A percentile compares a stretch with the other conserved stretches of the same genome.
phyloP scores from a whole-genome alignment of 2,797 vertebrate genomes.

The Columba guinea region DNA sequence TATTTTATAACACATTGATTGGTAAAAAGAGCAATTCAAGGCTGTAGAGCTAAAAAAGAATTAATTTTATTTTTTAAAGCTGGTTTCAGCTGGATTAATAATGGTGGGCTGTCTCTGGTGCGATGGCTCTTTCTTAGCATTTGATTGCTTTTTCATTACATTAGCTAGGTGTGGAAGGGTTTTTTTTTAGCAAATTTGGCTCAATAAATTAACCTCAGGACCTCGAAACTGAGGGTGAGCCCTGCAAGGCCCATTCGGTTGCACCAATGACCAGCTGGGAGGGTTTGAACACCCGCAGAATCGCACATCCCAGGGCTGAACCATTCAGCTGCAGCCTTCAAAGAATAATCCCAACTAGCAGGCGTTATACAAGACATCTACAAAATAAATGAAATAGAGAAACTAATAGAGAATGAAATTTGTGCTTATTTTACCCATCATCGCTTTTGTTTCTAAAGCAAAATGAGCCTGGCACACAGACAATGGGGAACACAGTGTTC shows the following conservation, averaged over 20 bases:
- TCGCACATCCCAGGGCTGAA: neutral
- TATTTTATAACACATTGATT: neutral
- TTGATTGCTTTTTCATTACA: neutral
- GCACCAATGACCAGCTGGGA: neutral
- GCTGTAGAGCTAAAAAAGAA: neutral
- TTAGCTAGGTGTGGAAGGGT: neutral
- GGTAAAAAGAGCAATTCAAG: slow-evolving; percentile 23
- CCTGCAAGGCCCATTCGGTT: neutral
- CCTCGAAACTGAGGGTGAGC: neutral
- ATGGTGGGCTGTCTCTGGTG: neutral
- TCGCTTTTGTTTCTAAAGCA: neutral
- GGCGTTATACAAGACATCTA: accelerated
- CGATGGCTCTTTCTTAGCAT: neutral
- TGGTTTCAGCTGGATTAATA: slow-evolving; percentile 26
- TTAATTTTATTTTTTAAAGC: slow-evolving; percentile 11
- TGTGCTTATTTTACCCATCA: slow-evolving; percentile 14
- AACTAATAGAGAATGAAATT: neutral
- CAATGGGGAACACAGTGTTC: neutral
- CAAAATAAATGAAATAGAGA: neutral
- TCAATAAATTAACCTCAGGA: neutral
- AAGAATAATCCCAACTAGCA: neutral
- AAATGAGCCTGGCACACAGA: neutral
- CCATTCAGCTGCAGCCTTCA: neutral
- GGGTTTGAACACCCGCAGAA: neutral
- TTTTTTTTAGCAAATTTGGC: neutral